Conservation (phyloP, 2,888 invertebrate genomes). For the Platycnemis pennipes region DNA sequence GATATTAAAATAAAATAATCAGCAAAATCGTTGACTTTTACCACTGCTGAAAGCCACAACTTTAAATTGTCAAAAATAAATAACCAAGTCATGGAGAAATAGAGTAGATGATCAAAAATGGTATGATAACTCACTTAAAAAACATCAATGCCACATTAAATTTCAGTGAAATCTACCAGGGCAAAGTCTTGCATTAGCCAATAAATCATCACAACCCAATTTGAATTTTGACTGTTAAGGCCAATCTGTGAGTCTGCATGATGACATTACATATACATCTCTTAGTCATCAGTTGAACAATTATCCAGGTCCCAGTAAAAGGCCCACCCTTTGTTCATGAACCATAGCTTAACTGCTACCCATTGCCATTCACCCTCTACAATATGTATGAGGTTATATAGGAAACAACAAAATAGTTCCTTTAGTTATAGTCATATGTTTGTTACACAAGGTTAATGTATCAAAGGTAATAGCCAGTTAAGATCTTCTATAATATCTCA, state of each 20-base stretch:
- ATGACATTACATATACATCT: neutral
- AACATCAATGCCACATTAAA: neutral
- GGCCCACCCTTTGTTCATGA: neutral
- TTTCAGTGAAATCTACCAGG: neutral
- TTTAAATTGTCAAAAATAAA: neutral
- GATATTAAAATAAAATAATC: neutral
- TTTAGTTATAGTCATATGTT: neutral
- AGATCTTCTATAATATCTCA: neutral
- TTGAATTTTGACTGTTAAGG: neutral
- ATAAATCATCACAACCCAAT: neutral
- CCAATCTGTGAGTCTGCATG: neutral
- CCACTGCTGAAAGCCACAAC: neutral
- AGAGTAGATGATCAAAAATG: neutral
- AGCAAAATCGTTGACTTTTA: neutral
- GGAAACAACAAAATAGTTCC: neutral
- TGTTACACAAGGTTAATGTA: neutral
- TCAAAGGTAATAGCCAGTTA: neutral
- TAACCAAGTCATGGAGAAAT: neutral
- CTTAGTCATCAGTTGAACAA: conserved; percentile 3
- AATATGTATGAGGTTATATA: conserved; percentile 1
- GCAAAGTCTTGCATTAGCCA: neutral
- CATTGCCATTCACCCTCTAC: neutral
- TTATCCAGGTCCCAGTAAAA: neutral
- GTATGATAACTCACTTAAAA: neutral
- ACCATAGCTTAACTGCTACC: neutral